Evolutionary conservation across 2,888 invertebrate species (phyloP).

Genomic region (Lasioglossum morio): DNA sequence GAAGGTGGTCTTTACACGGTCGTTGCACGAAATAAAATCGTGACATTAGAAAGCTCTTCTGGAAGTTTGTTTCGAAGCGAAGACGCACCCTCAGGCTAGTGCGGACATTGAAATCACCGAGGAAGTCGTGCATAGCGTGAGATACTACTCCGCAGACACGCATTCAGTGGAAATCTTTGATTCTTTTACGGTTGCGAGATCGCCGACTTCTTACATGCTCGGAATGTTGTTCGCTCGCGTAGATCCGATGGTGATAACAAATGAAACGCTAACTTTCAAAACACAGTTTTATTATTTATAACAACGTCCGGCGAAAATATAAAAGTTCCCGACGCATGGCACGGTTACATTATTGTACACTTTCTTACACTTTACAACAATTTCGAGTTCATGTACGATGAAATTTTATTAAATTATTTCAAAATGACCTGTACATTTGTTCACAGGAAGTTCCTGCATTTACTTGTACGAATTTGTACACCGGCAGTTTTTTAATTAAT

Average conservation of each 20-base stretch:
- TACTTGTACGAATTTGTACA: neutral
- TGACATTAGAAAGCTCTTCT: constrained; percentile 4
- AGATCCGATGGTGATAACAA: constrained; percentile 1
- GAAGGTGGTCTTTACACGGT: neutral
- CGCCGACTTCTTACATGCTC: neutral
- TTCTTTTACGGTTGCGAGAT: neutral
- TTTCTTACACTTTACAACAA: neutral
- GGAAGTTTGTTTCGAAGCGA: neutral
- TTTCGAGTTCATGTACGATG: neutral
- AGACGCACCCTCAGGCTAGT: neutral
- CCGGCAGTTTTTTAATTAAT: neutral
- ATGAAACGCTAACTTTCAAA: neutral
- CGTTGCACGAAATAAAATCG: neutral
- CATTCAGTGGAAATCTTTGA: constrained; percentile 1
- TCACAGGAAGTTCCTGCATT: neutral
- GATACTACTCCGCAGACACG: neutral
- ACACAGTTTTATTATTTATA: constrained; percentile 12
- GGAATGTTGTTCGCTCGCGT: neutral
- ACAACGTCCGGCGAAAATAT: neutral
- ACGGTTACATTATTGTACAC: constrained; percentile 26
- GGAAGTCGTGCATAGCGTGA: constrained; percentile 26
- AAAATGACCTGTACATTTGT: neutral
- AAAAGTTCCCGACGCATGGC: constrained; percentile 30
- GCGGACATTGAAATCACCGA: constrained; percentile 9
- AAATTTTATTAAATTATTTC: neutral